Conservation (phyloP, 2,797 vertebrate species). For the Myripristis murdjan region DNA sequence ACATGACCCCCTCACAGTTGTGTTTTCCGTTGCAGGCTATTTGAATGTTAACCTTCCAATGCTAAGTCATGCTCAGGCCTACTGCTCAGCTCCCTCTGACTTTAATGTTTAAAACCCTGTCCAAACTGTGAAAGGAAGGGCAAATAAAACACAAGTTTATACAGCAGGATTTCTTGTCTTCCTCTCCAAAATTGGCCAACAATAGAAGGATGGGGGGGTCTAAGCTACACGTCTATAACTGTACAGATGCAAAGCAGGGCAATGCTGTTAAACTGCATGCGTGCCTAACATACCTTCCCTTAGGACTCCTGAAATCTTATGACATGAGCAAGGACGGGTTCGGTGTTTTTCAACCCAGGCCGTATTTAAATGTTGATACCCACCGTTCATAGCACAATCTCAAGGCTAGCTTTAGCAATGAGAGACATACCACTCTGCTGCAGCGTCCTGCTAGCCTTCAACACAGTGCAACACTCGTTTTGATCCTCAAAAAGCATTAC, state of each 20-base stretch:
- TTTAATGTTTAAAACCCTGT: conserved; percentile 2
- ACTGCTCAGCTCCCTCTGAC: conserved; percentile 3
- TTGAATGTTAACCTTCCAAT: neutral
- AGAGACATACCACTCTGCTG: too few relatives aligned
- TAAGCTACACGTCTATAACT: conserved; percentile 14
- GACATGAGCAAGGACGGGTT: too few relatives aligned
- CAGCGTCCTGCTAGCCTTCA: too few relatives aligned
- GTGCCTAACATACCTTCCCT: neutral
- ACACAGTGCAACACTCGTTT: too few relatives aligned
- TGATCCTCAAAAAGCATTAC: too few relatives aligned
- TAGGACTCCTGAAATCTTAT: too few relatives aligned
- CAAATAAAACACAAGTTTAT: conserved; percentile 5
- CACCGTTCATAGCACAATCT: too few relatives aligned
- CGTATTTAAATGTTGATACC: too few relatives aligned
- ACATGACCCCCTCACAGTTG: conserved; percentile 9
- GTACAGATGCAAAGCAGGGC: neutral
- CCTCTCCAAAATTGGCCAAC: neutral
- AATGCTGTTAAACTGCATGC: too few relatives aligned
- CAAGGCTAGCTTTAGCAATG: too few relatives aligned
- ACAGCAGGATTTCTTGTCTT: neutral
- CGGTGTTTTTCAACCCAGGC: too few relatives aligned
- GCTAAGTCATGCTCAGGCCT: conserved; percentile 11
- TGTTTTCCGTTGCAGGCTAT: conserved; percentile 8
- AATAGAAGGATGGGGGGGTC: neutral
- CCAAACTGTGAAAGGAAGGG: conserved; percentile 7